Evolutionary conservation across 2,113 vertebrate genomes (phyloP).

Genomic region (Peromyscus maniculatus): DNA sequence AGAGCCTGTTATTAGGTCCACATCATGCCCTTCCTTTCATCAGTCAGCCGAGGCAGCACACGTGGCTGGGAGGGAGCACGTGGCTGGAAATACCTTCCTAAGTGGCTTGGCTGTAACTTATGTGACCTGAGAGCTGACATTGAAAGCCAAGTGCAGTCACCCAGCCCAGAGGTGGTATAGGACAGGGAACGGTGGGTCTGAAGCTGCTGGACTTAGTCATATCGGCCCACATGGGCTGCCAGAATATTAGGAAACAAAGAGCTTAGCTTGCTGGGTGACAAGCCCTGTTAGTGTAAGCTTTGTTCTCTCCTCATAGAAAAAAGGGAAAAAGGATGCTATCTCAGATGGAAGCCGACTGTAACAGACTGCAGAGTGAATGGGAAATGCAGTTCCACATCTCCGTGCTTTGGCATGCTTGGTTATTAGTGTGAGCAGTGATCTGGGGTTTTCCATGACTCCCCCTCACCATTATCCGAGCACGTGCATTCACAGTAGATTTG

Average conservation of each 20-base stretch:
- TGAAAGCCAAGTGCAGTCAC: not conserved
- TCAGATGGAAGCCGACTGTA: constrained; percentile 65
- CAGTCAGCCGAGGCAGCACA: fast-evolving
- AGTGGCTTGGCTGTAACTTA: not conserved
- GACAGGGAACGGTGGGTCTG: not conserved
- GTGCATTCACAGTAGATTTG: not conserved
- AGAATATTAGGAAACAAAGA: constrained; percentile 55
- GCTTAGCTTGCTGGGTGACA: constrained; percentile 69
- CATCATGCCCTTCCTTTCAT: not conserved
- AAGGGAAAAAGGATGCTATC: constrained; percentile 17
- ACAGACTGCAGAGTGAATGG: constrained; percentile 49
- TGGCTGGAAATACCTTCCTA: not conserved
- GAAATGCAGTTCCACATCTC: constrained; percentile 51
- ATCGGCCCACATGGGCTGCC: not conserved
- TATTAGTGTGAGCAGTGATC: constrained; percentile 30
- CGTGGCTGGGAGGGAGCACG: fast-evolving
- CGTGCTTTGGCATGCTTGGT: not conserved
- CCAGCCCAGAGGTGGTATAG: not conserved
- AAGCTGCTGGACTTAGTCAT: not conserved
- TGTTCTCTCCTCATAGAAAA: constrained; percentile 68
- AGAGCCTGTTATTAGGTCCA: not conserved
- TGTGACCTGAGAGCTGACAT: not conserved
- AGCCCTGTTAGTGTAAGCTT: constrained; percentile 58
- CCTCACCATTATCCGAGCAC: not conserved
- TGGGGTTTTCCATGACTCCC: not conserved